Evolutionary conservation across 2,113 vertebrate genomes (phyloP), one percentile per base, ranked within the genome.

Genomic region (Mohoua ochrocephala): DNA sequence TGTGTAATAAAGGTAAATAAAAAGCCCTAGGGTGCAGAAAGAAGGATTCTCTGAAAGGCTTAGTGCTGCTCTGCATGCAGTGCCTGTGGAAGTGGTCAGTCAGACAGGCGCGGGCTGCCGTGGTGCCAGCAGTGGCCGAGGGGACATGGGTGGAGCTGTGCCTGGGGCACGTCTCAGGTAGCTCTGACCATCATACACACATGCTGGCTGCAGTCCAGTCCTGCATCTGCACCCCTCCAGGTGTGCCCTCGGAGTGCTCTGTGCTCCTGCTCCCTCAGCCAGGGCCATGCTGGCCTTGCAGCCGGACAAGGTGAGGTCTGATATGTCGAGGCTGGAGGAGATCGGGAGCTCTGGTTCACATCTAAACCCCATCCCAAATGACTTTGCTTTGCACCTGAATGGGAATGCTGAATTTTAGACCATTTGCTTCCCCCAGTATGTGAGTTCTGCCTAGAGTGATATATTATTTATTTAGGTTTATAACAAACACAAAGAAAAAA

Each of bases 201-300:
- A 0, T 21, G 44, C 75, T 83, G 52, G 20, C 53, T 68, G 44
- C 57, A 50, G 35, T 7, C 27, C 42, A 7, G 24, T 10, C 65
- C 54, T 12, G 4, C 1, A 0, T 10, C 47, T 57, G 65, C 50
- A 17, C 15, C 35, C 6, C 17, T 91, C 22, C 73, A 69, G 11
- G 3, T 3, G 24, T 67, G 56, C 26, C 59, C 45, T 13, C 22
- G 37, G 44, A 18, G 10, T 53, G 52, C 37, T 41, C 47, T 20
- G 33, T 1, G 1, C 65, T 79, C 35, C 79, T 67, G 70, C 41
- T 65, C 44, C 49, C 44, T 33, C 3, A 4, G 44, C 47, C 53
- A 23, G 42, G 37, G 18, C 56, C 2, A 0, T 21, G 21, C 41
- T 33, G 0, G 0, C 27, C n/a, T 37, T 41, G 44, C 0, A 0